phyloP scores from a whole-genome alignment of 2,888 invertebrate genomes.

The Blera fallax region DNA sequence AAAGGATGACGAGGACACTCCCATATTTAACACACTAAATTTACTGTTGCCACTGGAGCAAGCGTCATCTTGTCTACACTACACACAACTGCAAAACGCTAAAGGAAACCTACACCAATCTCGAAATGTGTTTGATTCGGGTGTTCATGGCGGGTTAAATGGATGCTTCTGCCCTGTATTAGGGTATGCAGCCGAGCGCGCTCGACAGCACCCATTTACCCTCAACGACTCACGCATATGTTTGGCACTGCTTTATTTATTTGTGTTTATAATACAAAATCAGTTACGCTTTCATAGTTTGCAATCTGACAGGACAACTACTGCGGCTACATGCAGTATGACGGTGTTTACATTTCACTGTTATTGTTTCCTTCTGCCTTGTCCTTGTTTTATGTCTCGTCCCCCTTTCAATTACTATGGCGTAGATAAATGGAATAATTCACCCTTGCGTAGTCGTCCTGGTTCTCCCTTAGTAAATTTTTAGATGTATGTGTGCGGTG shows the following conservation, averaged over 20 bases:
- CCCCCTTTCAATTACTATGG: slow-evolving; percentile 72
- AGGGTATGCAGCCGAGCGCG: slow-evolving; percentile 53
- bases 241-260: slow-evolving; percentile 79
- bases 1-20: slow-evolving; percentile 80
- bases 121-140: slow-evolving; percentile 36
- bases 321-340: slow-evolving; percentile 60
- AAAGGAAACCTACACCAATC: slow-evolving; percentile 59
- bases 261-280: slow-evolving; percentile 82
- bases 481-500: neutral
- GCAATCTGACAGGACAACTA: slow-evolving; percentile 71
- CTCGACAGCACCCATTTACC: slow-evolving; percentile 53
- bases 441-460: slow-evolving; percentile 71
- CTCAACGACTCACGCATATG: slow-evolving; percentile 70
- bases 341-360: slow-evolving; percentile 80
- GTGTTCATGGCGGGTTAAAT: slow-evolving; percentile 66
- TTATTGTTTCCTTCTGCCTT: slow-evolving; percentile 80
- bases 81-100: slow-evolving; percentile 27
- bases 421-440: slow-evolving; percentile 69
- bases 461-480: slow-evolving; percentile 73
- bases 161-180: slow-evolving; percentile 69
- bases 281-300: slow-evolving; percentile 80
- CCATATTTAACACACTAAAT: slow-evolving; percentile 80
- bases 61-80: slow-evolving; percentile 58
- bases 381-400: slow-evolving; percentile 75
- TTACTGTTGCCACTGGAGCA: slow-evolving; percentile 72